Conservation (phyloP, 64 coral and sea anemone species). For the Hydrozoanthus tunicans region DNA sequence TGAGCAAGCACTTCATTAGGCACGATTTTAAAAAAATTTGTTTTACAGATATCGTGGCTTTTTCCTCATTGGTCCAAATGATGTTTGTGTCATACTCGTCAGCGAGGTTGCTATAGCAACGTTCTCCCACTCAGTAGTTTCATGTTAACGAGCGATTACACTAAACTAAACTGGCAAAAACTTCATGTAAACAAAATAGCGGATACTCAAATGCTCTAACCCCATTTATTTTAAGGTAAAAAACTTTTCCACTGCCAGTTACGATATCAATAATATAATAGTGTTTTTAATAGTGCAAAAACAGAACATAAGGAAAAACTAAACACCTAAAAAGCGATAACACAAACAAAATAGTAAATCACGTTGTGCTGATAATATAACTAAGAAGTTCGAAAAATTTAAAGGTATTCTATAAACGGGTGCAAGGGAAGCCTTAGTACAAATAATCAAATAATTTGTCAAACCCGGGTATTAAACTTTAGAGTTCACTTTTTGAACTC, state of each 20-base stretch:
- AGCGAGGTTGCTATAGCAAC: too few relatives aligned
- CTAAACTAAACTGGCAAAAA: background rate
- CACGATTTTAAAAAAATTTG: too few relatives aligned
- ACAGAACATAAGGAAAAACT: background rate
- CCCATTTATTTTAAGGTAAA: background rate
- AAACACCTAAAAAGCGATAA: background rate
- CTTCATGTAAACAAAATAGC: background rate
- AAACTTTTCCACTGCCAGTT: background rate
- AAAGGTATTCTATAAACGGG: background rate
- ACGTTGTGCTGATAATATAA: background rate
- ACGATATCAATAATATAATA: conserved; percentile 1
- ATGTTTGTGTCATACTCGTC: too few relatives aligned
- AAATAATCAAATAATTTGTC: background rate
- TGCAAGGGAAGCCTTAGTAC: background rate
- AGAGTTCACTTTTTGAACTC: too few relatives aligned
- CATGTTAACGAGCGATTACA: background rate
- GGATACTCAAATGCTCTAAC: background rate
- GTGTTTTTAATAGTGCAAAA: background rate
- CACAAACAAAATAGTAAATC: background rate
- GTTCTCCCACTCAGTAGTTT: too few relatives aligned
- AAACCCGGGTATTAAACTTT: too few relatives aligned
- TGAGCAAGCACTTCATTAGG: too few relatives aligned
- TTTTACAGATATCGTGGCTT: too few relatives aligned
- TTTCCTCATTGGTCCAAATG: too few relatives aligned
- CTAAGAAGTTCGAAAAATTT: background rate